Evolutionary conservation across 2,888 invertebrate species (phyloP).

Genomic region (Venustoraphidia nigricollis): DNA sequence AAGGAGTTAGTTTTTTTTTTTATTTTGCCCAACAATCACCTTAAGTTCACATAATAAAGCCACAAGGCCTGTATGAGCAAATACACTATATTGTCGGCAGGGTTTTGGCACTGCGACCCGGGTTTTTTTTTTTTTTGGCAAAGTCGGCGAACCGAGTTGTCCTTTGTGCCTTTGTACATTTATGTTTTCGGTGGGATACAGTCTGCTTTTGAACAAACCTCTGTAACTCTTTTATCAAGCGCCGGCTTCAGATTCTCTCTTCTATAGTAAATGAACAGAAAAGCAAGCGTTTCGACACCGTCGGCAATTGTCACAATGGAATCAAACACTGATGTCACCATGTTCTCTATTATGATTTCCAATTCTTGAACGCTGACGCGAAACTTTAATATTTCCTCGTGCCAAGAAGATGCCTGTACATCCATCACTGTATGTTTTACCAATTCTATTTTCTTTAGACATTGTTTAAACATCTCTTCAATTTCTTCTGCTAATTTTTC

Average conservation of each 20-base stretch:
- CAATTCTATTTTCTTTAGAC: slow-evolving; percentile 40
- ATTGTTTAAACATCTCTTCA: slow-evolving; percentile 55
- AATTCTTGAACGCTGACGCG: slow-evolving; percentile 43
- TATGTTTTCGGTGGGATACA: too few relatives aligned
- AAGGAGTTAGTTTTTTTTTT: too few relatives aligned
- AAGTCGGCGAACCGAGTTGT: too few relatives aligned
- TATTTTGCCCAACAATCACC: too few relatives aligned
- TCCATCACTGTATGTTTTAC: slow-evolving; percentile 45
- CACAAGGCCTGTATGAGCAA: too few relatives aligned
- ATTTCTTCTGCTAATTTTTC: slow-evolving; percentile 51
- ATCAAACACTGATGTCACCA: slow-evolving; percentile 63
- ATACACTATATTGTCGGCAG: too few relatives aligned
- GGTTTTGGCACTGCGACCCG: too few relatives aligned
- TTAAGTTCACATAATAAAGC: too few relatives aligned
- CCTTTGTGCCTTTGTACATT: too few relatives aligned
- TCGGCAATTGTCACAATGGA: slow-evolving; percentile 67
- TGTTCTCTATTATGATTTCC: slow-evolving; percentile 67
- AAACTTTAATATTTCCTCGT: slow-evolving; percentile 52
- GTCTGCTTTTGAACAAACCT: slow-evolving; percentile 31
- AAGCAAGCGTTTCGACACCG: slow-evolving; percentile 59
- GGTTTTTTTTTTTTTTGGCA: too few relatives aligned
- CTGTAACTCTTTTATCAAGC: slow-evolving; percentile 50
- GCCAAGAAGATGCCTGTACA: slow-evolving; percentile 71
- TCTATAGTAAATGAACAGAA: slow-evolving; percentile 62
- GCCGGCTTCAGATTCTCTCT: slow-evolving; percentile 53